Evolutionary conservation across 2,797 vertebrate genomes (phyloP).

Genomic region (Eutrigla gurnardus): DNA sequence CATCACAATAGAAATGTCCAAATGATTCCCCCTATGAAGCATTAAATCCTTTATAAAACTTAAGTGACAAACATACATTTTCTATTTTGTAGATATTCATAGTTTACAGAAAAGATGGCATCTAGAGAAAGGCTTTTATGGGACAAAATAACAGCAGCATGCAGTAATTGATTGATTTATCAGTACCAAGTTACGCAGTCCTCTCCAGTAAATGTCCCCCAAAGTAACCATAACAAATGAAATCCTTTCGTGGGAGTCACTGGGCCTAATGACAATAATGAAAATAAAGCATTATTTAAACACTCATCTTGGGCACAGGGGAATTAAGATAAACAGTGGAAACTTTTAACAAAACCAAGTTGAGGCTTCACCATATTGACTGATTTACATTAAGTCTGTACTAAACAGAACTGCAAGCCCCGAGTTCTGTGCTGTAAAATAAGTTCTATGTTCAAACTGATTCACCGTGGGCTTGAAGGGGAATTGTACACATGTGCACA

Average conservation of each 20-base stretch:
- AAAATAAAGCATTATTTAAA: constrained; percentile 25
- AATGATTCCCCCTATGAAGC: background rate
- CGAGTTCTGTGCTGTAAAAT: background rate
- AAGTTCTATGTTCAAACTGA: background rate
- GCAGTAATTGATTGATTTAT: background rate
- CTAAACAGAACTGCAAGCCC: background rate
- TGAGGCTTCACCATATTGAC: constrained; percentile 2
- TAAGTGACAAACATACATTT: background rate
- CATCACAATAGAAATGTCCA: background rate
- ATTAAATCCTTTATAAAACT: background rate
- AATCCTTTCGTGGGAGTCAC: background rate
- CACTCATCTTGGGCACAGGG: background rate
- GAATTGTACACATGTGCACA: constrained; percentile 17
- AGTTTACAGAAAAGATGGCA: background rate
- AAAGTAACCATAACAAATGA: constrained; percentile 2
- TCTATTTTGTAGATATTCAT: background rate
- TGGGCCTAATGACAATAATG: constrained; percentile 1
- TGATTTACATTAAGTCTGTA: background rate
- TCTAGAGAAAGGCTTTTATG: background rate
- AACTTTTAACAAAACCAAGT: constrained; percentile 9
- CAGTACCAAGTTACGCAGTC: background rate
- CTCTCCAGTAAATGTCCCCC: constrained; percentile 11
- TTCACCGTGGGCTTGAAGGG: constrained; percentile 1
- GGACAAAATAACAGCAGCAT: background rate
- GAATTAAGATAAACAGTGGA: constrained; percentile 15